A percentile compares a stretch with the other conserved stretches of the same genome.
Evolutionary conservation across 2,797 vertebrate genomes (phyloP).

Genomic region (Eidolon dupreanum): DNA sequence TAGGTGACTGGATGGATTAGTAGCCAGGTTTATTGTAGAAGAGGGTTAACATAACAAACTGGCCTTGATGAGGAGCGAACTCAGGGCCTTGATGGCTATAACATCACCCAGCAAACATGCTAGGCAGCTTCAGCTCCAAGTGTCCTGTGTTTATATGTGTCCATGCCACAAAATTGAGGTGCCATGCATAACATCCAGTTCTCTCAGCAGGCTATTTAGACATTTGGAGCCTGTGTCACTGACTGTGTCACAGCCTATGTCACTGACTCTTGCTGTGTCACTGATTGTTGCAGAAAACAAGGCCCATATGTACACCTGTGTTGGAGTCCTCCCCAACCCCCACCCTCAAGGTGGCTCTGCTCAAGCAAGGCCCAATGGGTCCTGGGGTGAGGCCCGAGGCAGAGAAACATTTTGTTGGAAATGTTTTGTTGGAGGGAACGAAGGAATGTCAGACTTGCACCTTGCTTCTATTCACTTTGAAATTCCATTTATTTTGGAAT

Average conservation of each 20-base stretch:
- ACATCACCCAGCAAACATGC: neutral
- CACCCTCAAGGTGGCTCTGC: neutral
- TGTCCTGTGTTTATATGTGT: neutral
- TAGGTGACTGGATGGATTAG: neutral
- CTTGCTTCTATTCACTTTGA: neutral
- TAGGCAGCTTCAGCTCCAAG: neutral
- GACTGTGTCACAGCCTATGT: neutral
- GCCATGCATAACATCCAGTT: neutral
- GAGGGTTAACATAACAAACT: neutral
- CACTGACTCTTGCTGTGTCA: neutral
- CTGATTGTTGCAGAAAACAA: neutral
- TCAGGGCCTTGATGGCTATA: neutral
- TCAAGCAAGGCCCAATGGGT: neutral
- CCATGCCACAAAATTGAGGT: rapidly evolving
- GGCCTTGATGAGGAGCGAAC: neutral
- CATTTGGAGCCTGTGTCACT: neutral
- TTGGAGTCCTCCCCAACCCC: neutral
- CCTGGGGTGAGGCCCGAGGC: neutral
- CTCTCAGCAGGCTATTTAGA: neutral
- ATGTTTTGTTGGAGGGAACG: neutral
- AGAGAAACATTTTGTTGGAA: neutral
- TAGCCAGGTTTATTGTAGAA: neutral
- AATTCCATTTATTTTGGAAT: neutral
- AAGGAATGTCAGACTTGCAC: neutral
- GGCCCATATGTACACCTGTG: neutral